Percentiles rank a stretch among this genome's conserved stretches.
Conservation (phyloP, 2,797 vertebrate species). For the Silurus lanzhouensis region DNA sequence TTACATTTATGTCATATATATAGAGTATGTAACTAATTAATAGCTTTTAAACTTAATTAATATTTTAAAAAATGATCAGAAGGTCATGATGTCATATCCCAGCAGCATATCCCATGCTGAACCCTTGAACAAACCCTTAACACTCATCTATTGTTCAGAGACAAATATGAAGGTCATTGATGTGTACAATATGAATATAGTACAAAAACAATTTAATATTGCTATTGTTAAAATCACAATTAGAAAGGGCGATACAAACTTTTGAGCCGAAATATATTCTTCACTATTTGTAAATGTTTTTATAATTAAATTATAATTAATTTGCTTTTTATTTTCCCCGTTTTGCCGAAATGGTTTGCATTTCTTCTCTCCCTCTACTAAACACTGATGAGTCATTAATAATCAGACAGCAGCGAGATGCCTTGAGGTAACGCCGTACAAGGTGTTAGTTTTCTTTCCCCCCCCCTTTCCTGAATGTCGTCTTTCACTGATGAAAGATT, state of each 20-base stretch:
- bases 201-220: neutral
- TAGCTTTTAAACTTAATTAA: no score
- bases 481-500: conserved; percentile 17
- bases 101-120: no score
- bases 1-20: no score
- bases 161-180: no score
- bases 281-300: neutral
- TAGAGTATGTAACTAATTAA: no score
- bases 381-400: conserved; percentile 1
- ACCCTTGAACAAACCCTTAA: no score
- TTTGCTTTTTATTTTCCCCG: no score
- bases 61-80: no score
- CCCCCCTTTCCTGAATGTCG: neutral
- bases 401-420: neutral
- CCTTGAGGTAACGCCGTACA: neutral
- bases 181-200: neutral
- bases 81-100: no score
- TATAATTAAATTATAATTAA: no score
- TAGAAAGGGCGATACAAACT: neutral
- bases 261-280: neutral
- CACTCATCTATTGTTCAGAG: no score
- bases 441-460: neutral
- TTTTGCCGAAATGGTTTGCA: neutral
- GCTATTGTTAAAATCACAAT: neutral
- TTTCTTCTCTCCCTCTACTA: neutral